Conservation (phyloP, 2,797 vertebrate genomes). For the Dromococcyx pavoninus region DNA sequence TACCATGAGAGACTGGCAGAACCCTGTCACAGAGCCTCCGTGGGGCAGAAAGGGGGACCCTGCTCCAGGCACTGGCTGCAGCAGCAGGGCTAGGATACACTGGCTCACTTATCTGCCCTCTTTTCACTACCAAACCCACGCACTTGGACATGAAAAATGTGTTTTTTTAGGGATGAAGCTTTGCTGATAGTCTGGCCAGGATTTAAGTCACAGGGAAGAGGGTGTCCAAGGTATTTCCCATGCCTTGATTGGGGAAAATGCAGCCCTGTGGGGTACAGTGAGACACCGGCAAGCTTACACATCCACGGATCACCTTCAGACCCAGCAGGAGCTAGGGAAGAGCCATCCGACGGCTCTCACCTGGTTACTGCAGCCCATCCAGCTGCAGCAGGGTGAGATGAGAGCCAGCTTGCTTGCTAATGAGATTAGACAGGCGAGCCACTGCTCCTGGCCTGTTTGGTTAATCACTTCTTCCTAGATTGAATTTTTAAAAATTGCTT, state of each 20-base stretch:
- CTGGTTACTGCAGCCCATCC: not conserved
- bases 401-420: not conserved
- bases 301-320: not conserved
- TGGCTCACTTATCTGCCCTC: not conserved
- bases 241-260: not conserved
- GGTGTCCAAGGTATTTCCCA: not conserved
- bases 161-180: not conserved
- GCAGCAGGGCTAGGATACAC: not conserved
- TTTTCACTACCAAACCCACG: accelerated
- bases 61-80: not conserved
- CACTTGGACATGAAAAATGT: not conserved
- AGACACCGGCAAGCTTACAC: accelerated
- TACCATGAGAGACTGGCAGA: not conserved
- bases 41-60: not conserved
- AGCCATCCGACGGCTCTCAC: not conserved
- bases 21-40: not conserved
- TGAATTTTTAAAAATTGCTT: not conserved
- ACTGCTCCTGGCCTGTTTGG: not conserved
- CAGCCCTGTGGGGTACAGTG: not conserved
- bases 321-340: not conserved
- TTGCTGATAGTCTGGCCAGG: not conserved
- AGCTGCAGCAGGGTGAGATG: not conserved
- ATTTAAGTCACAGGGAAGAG: not conserved
- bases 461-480: slow-evolving; percentile 34
- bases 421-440: not conserved